Evolutionary conservation across 2,797 vertebrate genomes (phyloP), one percentile per base, ranked within the genome.

Genomic region (Sebastes dallii): DNA sequence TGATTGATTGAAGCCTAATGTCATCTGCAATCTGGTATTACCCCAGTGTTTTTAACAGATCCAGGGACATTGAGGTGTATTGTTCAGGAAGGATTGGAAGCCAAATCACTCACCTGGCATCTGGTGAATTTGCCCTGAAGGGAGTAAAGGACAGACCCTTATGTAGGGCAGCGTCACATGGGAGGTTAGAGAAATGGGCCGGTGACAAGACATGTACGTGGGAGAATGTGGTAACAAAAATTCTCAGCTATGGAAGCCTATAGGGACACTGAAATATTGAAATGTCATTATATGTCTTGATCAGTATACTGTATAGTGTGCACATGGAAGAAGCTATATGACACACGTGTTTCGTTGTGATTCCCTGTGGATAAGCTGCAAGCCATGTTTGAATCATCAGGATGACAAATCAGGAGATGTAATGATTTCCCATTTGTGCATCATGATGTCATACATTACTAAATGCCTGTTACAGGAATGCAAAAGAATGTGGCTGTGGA

Each of bases 1-100:
- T 81, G 66, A 86, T 81, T 67, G 75, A 88, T 77, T 82, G 67
- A 90, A 87, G 64, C 29, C 39, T 83, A 66, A 77, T 90, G 78
- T 80, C 62, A 77, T 86, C 70, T 86, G 74, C 60, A 81, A 75
- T 88, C 61, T 83, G 77, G 62, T 78, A 73, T 72, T 78, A 80
- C 60, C 55, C 65, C 32, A 7, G 65, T 58, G 24, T 64, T 88
- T 82, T 62, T 75, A 79, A 83, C 25, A 32, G 52, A 69, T 69
- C 52, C 60, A 27, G 5, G 60, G 52, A 72, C 8, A 18, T 20
- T 7, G 69, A 60, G 69, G 34, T 50, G 34, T 46, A 24, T 42
- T 64, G 34, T 34, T 73, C 60, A 68, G 27, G 73, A 58, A 75
- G 8, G 50, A 61, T 22, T 52, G 27, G 29, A 74, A 68, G 56